phyloP scores from a whole-genome alignment of 1,140 invertebrate genomes.

The Eubasilissa regina region DNA sequence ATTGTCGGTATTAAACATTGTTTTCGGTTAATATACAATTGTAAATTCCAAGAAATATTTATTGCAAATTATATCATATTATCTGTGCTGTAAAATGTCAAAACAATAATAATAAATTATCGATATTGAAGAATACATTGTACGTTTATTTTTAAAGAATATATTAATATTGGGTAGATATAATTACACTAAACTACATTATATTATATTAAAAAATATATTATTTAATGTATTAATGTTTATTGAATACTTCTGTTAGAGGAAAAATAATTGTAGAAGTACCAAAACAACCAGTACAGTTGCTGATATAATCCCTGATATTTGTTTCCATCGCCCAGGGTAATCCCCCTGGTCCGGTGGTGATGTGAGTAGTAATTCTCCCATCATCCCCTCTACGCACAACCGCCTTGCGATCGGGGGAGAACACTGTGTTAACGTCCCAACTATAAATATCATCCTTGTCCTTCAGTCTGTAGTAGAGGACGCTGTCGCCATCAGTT shows the following conservation, averaged over 20 bases:
- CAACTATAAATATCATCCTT: constrained; percentile 41
- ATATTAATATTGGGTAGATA: no score
- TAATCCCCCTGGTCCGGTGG: constrained; percentile 73
- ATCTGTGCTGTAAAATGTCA: no score
- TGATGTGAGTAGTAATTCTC: constrained; percentile 62
- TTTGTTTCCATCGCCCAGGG: constrained; percentile 79
- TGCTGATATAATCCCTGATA: constrained; percentile 76
- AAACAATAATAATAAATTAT: no score
- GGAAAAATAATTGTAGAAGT: constrained; percentile 73
- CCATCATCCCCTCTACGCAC: constrained; percentile 11
- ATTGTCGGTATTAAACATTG: no score
- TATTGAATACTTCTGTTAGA: neutral
- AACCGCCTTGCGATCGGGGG: neutral
- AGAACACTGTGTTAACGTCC: constrained; percentile 46
- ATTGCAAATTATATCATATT: no score
- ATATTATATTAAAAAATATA: no score
- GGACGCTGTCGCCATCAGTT: constrained; percentile 36
- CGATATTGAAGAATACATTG: no score
- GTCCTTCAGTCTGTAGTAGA: constrained; percentile 43
- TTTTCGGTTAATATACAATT: no score
- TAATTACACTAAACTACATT: no score
- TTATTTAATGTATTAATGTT: no score
- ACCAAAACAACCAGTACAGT: constrained; percentile 74
- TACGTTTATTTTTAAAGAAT: no score
- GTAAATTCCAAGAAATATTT: no score